phyloP scores from a whole-genome alignment of 2,888 invertebrate genomes.

The Holacanthella duospinosa region DNA sequence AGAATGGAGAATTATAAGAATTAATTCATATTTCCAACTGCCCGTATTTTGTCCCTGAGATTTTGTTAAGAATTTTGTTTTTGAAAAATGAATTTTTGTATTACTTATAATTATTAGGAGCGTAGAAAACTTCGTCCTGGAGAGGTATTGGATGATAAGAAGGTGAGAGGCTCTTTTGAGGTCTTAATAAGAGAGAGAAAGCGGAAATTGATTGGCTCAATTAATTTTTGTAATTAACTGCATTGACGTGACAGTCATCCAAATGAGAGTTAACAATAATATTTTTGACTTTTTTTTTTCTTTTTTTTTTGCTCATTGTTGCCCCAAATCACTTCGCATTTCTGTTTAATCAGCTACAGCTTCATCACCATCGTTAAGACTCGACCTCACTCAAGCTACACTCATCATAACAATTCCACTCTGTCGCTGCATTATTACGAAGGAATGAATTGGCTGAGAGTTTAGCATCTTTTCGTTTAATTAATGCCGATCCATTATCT shows the following conservation, averaged over 20 bases:
- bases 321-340: background rate
- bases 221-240: background rate
- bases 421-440: too few relatives aligned
- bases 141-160: slow-evolving; percentile 85
- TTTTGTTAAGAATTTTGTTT: too few relatives aligned
- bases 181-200: background rate
- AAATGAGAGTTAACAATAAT: background rate
- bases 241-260: background rate
- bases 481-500: background rate
- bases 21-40: too few relatives aligned
- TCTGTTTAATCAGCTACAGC: background rate
- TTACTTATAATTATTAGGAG: slow-evolving; percentile 51
- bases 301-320: background rate
- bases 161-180: slow-evolving; percentile 55
- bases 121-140: slow-evolving; percentile 87
- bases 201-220: background rate
- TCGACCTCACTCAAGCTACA: background rate
- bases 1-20: too few relatives aligned
- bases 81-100: slow-evolving; percentile 15
- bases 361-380: background rate
- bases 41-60: too few relatives aligned
- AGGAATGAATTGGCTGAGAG: too few relatives aligned
- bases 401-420: background rate
- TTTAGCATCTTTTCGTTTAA: too few relatives aligned
- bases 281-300: background rate